Percentiles rank a stretch among this genome's conserved stretches.
These are phyloP conservation scores for Andrena chrysosceles DNA, from an alignment of 2,888 invertebrate species.

Conservation along the genomic window DNA sequence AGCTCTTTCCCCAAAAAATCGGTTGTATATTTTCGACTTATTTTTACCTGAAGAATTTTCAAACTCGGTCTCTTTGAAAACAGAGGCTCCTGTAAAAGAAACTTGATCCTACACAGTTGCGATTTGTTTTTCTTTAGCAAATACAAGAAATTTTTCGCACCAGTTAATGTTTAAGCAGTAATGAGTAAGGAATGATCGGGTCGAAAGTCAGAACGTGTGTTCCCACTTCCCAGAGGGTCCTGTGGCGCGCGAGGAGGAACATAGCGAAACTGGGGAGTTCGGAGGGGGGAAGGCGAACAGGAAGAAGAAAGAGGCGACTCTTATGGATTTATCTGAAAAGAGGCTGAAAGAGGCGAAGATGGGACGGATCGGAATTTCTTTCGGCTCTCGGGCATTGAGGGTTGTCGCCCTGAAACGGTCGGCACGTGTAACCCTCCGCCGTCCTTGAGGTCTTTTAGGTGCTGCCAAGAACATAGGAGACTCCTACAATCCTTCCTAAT, in stretches of 20 bases:
- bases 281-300: not conserved
- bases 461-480: conserved; percentile 20
- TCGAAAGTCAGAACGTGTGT: not conserved
- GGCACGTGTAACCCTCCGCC: conserved; percentile 61
- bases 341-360: conserved; percentile 26
- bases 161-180: not conserved
- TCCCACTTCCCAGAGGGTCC: not conserved
- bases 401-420: conserved; percentile 62
- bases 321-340: conserved; percentile 31
- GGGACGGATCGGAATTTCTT: conserved; percentile 59
- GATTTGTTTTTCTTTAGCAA: no score
- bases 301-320: conserved; percentile 6
- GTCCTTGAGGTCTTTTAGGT: conserved; percentile 53
- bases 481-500: conserved; percentile 38
- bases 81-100: no score
- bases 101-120: no score
- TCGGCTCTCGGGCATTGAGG: conserved; percentile 42
- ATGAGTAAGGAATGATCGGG: not conserved
- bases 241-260: not conserved
- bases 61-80: no score
- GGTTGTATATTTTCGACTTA: no score
- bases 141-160: no score
- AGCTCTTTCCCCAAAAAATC: no score
- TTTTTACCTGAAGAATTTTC: no score
- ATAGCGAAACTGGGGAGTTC: not conserved